Percentiles rank a stretch among this genome's conserved stretches.
These are phyloP conservation scores for Chrysodeixis includens DNA, from an alignment of 2,888 invertebrate genomes.

Conservation along the genomic window DNA sequence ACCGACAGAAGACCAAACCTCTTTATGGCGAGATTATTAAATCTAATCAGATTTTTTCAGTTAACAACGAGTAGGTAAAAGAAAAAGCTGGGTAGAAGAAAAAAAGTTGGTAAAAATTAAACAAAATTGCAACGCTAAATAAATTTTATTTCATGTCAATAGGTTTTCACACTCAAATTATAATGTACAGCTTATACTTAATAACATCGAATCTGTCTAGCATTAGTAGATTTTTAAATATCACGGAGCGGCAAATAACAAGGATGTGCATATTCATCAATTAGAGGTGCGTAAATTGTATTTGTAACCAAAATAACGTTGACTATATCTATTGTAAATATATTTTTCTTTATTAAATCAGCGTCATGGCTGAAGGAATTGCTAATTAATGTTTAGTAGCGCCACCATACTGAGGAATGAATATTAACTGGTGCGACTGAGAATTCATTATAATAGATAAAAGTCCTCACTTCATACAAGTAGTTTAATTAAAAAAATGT, in stretches of 20 bases:
- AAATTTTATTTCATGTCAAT: conserved; percentile 83
- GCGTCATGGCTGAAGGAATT: conserved; percentile 45
- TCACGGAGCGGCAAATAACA: conserved; percentile 72
- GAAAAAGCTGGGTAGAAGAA: no score
- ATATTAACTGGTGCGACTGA: conserved; percentile 2
- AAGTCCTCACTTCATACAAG: background rate
- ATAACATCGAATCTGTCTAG: conserved; percentile 73
- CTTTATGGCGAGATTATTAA: no score
- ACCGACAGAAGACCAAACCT: no score
- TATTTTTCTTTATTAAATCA: conserved; percentile 23
- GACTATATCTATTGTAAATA: conserved; percentile 29
- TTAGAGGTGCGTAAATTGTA: conserved; percentile 48
- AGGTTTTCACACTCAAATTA: conserved; percentile 81
- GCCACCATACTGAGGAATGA: conserved; percentile 13
- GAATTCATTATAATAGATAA: background rate
- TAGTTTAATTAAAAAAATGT: conserved; percentile 1
- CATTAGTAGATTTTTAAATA: conserved; percentile 71
- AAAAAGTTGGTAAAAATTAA: conserved; percentile 60
- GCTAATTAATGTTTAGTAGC: conserved; percentile 17
- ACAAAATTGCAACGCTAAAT: conserved; percentile 80
- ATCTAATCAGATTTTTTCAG: no score
- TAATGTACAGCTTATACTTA: conserved; percentile 70
- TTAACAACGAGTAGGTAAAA: no score
- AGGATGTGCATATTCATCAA: conserved; percentile 63
- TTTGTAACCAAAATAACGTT: conserved; percentile 33